A percentile compares a stretch with the other conserved stretches of the same genome.
phyloP scores from a whole-genome alignment of 37 sponge, comb jelly and placozoan species.

The Mnemiopsis leidyi region DNA sequence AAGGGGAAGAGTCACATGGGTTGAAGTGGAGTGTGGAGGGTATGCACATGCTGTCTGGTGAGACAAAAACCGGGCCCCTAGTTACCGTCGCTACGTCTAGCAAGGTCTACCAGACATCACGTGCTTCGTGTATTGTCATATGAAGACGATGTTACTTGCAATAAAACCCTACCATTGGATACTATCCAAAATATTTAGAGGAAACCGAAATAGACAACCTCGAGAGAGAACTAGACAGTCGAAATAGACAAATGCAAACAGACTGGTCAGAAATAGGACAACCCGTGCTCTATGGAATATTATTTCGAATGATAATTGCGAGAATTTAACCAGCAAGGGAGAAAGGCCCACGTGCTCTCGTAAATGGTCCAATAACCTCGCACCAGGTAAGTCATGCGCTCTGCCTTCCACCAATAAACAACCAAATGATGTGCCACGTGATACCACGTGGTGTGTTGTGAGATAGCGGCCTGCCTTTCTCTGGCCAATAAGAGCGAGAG shows the following conservation, averaged over 20 bases:
- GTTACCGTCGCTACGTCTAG: background rate
- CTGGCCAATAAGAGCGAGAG: background rate
- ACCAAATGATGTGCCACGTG: background rate
- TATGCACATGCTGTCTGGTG: no score
- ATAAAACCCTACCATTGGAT: background rate
- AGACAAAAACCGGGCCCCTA: no score
- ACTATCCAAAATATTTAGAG: background rate
- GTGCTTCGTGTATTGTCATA: background rate
- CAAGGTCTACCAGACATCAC: background rate
- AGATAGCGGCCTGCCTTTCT: conserved; percentile 29
- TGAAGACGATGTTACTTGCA: background rate
- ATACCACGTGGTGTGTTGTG: background rate
- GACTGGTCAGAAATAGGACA: background rate
- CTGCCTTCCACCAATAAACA: background rate
- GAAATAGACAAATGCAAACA: conserved; percentile 37
- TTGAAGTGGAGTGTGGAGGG: background rate
- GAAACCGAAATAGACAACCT: conserved; percentile 22
- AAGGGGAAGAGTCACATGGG: background rate
- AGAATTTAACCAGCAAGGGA: background rate
- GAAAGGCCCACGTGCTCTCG: background rate
- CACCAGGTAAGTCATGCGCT: background rate
- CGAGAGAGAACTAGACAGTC: background rate
- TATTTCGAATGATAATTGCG: background rate
- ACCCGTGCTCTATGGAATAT: background rate
- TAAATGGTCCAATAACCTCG: background rate